A percentile compares a stretch with the other conserved stretches of the same genome.
These are phyloP conservation scores for Ceratina calcarata DNA, from an alignment of 1,140 invertebrate genomes.

Conservation along the genomic window DNA sequence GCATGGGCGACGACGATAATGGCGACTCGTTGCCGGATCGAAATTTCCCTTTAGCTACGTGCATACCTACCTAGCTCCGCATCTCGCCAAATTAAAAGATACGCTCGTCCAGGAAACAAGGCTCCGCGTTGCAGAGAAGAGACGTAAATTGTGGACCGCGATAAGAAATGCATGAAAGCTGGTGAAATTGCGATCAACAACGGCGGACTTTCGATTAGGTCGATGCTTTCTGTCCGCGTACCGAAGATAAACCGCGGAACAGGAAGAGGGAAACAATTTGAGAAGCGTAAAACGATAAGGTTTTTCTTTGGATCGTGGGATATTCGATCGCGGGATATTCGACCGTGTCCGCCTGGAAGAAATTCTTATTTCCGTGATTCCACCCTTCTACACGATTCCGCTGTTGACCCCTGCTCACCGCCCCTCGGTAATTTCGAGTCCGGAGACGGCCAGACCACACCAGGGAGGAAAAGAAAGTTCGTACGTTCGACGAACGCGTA, in stretches of 20 bases:
- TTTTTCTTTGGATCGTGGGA: not conserved
- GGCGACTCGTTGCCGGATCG: conserved; percentile 16
- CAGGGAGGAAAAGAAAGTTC: conserved; percentile 6
- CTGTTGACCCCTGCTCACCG: not conserved
- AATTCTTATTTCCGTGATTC: not conserved
- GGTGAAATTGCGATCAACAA: too few relatives aligned
- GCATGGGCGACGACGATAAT: conserved; percentile 2
- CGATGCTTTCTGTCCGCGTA: not conserved
- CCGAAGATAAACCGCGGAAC: not conserved
- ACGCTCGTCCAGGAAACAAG: not conserved
- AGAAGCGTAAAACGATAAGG: conserved; percentile 7
- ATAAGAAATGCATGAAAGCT: not conserved
- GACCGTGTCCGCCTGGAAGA: not conserved
- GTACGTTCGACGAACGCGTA: conserved; percentile 29
- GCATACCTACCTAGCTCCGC: not conserved
- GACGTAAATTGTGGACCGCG: not conserved
- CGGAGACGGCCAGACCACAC: not conserved
- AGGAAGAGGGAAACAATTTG: too few relatives aligned
- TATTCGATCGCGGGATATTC: not conserved
- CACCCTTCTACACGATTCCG: not conserved
- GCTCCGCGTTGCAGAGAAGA: not conserved
- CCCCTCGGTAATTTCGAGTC: conserved; percentile 13
- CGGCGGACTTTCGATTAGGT: too few relatives aligned
- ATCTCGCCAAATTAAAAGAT: not conserved
- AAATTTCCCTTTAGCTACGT: not conserved